Evolutionary conservation across 2,113 vertebrate species (phyloP).

Genomic region (pig (Sus scrofa)): DNA sequence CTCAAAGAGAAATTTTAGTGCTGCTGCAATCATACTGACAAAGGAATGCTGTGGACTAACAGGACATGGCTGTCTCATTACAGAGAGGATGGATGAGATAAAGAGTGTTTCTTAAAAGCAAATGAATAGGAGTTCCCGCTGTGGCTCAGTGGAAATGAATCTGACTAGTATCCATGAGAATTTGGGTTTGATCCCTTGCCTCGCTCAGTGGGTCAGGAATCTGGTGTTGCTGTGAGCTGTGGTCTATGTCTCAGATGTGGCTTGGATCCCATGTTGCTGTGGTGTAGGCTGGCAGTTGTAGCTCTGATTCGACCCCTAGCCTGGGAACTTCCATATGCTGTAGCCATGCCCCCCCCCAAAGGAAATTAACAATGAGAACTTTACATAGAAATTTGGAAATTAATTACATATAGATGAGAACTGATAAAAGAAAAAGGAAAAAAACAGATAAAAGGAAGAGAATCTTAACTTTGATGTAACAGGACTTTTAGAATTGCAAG

Average conservation of each 20-base stretch:
- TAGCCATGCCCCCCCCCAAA: not conserved
- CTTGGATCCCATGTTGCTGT: too few relatives aligned
- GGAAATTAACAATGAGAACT: not conserved
- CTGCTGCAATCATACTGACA: not conserved
- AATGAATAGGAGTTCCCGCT: too few relatives aligned
- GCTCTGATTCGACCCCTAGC: too few relatives aligned
- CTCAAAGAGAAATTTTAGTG: not conserved
- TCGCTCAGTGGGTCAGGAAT: too few relatives aligned
- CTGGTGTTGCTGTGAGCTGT: too few relatives aligned
- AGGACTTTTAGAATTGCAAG: not conserved
- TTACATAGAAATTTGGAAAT: constrained; percentile 38
- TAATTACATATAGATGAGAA: not conserved
- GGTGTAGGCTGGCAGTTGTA: too few relatives aligned
- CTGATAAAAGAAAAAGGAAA: not conserved
- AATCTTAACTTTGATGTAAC: not conserved
- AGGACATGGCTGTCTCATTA: not conserved
- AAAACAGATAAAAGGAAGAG: not conserved
- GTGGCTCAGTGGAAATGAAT: too few relatives aligned
- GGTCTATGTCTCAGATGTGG: too few relatives aligned
- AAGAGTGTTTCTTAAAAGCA: not conserved
- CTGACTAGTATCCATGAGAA: too few relatives aligned
- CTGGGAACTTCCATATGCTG: too few relatives aligned
- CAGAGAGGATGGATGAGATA: not conserved
- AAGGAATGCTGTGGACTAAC: not conserved
- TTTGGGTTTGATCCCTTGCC: too few relatives aligned